Percentiles rank a stretch among this genome's conserved stretches.
These are phyloP conservation scores for Volucella inflata DNA, from an alignment of 2,888 invertebrate genomes.

Conservation along the genomic window DNA sequence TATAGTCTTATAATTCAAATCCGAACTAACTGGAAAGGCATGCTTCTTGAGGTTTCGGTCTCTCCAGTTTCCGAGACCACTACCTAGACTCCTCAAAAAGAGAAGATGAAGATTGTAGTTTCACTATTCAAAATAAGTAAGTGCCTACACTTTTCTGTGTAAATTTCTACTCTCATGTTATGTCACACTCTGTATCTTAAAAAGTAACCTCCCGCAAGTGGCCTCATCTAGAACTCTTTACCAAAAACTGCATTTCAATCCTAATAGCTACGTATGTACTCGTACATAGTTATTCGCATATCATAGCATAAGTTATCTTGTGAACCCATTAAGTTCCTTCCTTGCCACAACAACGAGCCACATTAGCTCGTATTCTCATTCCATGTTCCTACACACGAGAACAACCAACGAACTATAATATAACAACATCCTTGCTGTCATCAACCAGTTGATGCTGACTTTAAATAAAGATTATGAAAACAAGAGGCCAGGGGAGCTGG, in stretches of 20 bases:
- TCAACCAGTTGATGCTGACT: slow-evolving; percentile 70
- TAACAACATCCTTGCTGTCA: slow-evolving; percentile 59
- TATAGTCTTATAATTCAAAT: no score
- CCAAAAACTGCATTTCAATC: not conserved
- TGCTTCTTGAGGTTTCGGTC: no score
- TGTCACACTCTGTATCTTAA: slow-evolving; percentile 6
- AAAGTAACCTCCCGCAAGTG: not conserved
- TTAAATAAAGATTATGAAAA: slow-evolving; percentile 61
- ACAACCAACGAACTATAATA: not conserved
- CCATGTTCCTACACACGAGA: slow-evolving; percentile 46
- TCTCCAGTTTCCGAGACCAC: no score
- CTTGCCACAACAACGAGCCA: slow-evolving; percentile 16
- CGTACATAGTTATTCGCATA: not conserved
- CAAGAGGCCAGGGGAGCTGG: slow-evolving; percentile 21
- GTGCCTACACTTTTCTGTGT: no score
- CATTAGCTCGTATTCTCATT: slow-evolving; percentile 45
- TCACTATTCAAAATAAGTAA: no score
- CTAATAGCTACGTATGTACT: not conserved
- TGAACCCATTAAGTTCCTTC: slow-evolving; percentile 37
- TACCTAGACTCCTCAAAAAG: no score
- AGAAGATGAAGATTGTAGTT: no score
- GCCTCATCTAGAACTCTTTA: not conserved
- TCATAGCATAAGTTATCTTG: slow-evolving; percentile 23
- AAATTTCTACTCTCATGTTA: no score
- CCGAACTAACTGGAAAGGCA: no score